Conservation (phyloP, 2,888 invertebrate genomes). For the Morpho deidamia region DNA sequence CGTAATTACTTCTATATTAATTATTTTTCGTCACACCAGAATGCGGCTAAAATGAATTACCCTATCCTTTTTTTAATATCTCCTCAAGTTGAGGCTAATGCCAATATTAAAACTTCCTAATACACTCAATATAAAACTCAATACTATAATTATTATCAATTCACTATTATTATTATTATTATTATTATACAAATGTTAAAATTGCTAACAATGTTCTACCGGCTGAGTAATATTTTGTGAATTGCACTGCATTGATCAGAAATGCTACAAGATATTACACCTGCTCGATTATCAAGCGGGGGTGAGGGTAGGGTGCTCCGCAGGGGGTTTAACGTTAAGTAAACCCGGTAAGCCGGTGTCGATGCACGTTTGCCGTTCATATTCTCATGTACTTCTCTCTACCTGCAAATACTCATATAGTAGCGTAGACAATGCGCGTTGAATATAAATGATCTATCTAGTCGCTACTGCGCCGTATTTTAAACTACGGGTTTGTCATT, state of each 20-base stretch:
- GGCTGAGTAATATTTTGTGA: not conserved
- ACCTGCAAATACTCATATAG: slow-evolving; percentile 13
- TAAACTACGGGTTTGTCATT: slow-evolving; percentile 7
- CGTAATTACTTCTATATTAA: too few species aligned
- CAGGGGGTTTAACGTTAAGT: slow-evolving; percentile 11
- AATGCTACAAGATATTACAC: slow-evolving; percentile 5
- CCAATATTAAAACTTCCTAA: too few species aligned
- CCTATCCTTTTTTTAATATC: too few species aligned
- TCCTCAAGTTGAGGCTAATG: too few species aligned
- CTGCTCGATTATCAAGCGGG: slow-evolving; percentile 9
- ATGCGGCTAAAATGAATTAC: too few species aligned
- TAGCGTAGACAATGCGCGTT: slow-evolving; percentile 15
- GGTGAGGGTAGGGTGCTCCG: slow-evolving; percentile 11
- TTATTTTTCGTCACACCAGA: too few species aligned
- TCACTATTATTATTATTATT: too few species aligned
- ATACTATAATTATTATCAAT: too few species aligned
- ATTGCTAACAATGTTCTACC: too few species aligned
- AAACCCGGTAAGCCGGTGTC: slow-evolving; percentile 18
- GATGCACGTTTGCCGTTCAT: slow-evolving; percentile 19
- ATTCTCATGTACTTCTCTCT: slow-evolving; percentile 13
- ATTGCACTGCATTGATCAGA: not conserved
- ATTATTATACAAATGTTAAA: too few species aligned
- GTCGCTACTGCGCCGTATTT: slow-evolving; percentile 17
- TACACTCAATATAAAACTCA: too few species aligned
- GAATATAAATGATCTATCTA: slow-evolving; percentile 21